Conservation (phyloP, 2,113 vertebrate species). For the Willisornis vidua region DNA sequence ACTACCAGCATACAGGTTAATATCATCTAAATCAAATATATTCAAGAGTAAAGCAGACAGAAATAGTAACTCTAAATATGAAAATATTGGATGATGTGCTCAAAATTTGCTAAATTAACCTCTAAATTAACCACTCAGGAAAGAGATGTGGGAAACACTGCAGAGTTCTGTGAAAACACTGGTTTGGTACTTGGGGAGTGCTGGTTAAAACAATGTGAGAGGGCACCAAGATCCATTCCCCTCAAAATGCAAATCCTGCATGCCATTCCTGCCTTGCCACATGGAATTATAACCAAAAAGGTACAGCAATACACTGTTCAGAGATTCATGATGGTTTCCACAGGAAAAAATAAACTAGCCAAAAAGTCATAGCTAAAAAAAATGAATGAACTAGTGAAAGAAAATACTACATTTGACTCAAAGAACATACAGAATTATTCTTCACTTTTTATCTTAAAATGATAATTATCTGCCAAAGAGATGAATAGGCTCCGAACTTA, state of each 20-base stretch:
- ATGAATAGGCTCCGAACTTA: not conserved
- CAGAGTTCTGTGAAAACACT: not conserved
- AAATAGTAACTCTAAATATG: not conserved
- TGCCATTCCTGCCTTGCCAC: not conserved
- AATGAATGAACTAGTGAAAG: not conserved
- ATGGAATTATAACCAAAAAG: not conserved
- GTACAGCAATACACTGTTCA: not conserved
- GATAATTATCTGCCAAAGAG: not conserved
- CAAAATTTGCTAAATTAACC: not conserved
- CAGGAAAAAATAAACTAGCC: not conserved
- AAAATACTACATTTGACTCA: not conserved
- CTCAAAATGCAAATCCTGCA: accelerated
- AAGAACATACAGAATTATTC: not conserved
- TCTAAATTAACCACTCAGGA: not conserved
- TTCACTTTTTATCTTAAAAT: not conserved
- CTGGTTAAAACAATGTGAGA: not conserved
- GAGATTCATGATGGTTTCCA: not conserved
- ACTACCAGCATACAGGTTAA: not conserved
- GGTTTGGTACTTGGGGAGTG: not conserved
- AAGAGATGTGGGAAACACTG: not conserved
- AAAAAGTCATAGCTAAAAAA: not conserved
- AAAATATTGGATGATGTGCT: not conserved
- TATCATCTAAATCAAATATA: not conserved
- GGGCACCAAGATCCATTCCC: not conserved
- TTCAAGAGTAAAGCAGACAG: not conserved